These are phyloP conservation scores for Chaetura pelagica DNA, from an alignment of 2,113 vertebrate species.

Conservation along the genomic window DNA sequence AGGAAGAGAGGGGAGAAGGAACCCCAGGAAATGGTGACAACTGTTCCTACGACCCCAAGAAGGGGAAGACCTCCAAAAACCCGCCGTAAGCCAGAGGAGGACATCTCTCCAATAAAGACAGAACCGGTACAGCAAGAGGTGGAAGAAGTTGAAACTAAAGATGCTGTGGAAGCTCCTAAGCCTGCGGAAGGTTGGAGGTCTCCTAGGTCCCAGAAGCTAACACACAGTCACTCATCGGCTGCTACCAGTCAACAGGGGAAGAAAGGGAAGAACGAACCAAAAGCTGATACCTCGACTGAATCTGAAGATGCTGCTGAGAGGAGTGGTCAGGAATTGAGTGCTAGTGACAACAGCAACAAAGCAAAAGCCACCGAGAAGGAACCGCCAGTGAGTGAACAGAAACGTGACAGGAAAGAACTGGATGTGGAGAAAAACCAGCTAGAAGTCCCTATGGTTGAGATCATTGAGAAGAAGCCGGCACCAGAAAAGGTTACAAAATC, in stretches of 20 bases:
- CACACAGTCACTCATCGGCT: constrained; percentile 71
- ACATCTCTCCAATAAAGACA: constrained; percentile 81
- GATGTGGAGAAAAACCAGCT: constrained; percentile 53
- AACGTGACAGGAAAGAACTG: constrained; percentile 74
- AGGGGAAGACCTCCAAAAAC: constrained; percentile 93
- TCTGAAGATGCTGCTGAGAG: constrained; percentile 71
- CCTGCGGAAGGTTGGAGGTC: constrained; percentile 78
- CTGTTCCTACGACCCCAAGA: constrained; percentile 76
- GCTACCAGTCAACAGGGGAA: constrained; percentile 80
- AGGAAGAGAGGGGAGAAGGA: constrained; percentile 92
- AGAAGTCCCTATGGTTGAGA: constrained; percentile 64
- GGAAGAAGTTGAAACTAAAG: constrained; percentile 83
- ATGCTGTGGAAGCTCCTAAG: constrained; percentile 71
- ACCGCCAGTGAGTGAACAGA: constrained; percentile 64
- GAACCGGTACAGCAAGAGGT: constrained; percentile 80
- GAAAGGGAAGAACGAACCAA: constrained; percentile 79
- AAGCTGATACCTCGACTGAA: constrained; percentile 65
- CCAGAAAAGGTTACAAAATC: constrained; percentile 86
- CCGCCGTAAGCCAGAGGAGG: constrained; percentile 83
- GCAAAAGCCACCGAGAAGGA: constrained; percentile 56
- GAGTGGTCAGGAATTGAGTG: neutral
- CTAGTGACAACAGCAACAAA: constrained; percentile 70
- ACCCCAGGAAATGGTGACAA: constrained; percentile 76
- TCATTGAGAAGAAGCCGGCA: constrained; percentile 75
- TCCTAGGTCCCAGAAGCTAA: constrained; percentile 85